A percentile compares a stretch with the other conserved stretches of the same genome.
Conservation (phyloP, 2,797 vertebrate species). For the Syngnathus rostellatus region DNA sequence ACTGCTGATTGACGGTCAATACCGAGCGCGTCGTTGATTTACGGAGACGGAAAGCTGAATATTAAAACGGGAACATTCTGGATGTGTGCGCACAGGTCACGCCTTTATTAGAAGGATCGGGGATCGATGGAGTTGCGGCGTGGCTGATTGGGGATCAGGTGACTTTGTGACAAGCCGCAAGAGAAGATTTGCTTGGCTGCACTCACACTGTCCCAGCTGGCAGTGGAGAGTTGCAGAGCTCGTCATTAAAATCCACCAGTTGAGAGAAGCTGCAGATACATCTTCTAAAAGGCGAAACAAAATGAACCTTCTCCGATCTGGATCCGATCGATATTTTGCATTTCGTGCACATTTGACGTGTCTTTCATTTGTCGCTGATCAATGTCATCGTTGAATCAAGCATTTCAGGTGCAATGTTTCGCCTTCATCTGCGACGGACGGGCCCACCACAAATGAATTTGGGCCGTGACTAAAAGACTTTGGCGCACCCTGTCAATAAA, state of each 20-base stretch:
- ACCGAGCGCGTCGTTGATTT: conserved; percentile 54
- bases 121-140: conserved; percentile 57
- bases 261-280: conserved; percentile 62
- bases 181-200: conserved; percentile 46
- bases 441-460: no score
- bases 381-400: no score
- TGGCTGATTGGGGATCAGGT: conserved; percentile 57
- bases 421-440: no score
- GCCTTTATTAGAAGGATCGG: conserved; percentile 63
- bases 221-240: conserved; percentile 26
- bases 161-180: conserved; percentile 35
- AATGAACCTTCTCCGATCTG: no score
- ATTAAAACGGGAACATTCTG: conserved; percentile 39
- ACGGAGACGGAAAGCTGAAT: conserved; percentile 48
- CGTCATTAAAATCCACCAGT: conserved; percentile 63
- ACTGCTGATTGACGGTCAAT: conserved; percentile 66
- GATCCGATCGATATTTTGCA: no score
- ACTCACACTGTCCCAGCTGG: conserved; percentile 36
- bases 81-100: conserved; percentile 19
- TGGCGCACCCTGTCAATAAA: no score
- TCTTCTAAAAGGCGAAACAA: not conserved
- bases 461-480: no score
- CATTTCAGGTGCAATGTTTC: no score
- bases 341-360: no score
- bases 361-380: no score